phyloP scores from a whole-genome alignment of 1,140 invertebrate species.

The Octopus bimaculoides region DNA sequence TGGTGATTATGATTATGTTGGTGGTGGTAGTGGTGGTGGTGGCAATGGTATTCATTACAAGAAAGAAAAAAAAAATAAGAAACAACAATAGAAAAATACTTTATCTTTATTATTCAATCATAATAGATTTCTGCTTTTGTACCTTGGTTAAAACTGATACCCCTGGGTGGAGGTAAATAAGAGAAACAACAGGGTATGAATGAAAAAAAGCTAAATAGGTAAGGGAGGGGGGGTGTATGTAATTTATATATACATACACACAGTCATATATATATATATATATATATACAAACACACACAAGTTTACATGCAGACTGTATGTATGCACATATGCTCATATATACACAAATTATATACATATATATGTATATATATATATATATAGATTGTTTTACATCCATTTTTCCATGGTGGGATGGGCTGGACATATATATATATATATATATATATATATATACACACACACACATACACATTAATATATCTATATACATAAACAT shows the following conservation, averaged over 20 bases:
- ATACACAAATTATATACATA: not conserved
- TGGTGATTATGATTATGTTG: too few relatives aligned
- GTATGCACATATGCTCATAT: not conserved
- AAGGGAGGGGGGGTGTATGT: not conserved
- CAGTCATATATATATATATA: too few relatives aligned
- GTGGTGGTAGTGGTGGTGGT: too few relatives aligned
- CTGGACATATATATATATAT: not conserved
- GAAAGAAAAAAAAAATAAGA: too few relatives aligned
- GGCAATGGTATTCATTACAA: too few relatives aligned
- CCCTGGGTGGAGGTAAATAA: too few relatives aligned
- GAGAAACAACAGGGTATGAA: too few relatives aligned
- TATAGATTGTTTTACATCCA: not conserved
- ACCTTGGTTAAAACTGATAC: too few relatives aligned
- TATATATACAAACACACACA: not conserved
- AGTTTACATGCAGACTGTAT: not conserved
- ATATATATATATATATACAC: not conserved
- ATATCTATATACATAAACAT: not conserved
- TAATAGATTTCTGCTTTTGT: too few relatives aligned
- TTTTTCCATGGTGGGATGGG: not conserved
- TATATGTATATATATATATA: slow-evolving; percentile 2
- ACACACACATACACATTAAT: not conserved
- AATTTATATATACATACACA: not conserved
- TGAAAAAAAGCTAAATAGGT: too few relatives aligned
- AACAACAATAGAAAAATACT: too few relatives aligned
- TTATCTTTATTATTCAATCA: too few relatives aligned